Evolutionary conservation across 2,113 vertebrate species (phyloP).

Genomic region (Hemichromis elongatus): DNA sequence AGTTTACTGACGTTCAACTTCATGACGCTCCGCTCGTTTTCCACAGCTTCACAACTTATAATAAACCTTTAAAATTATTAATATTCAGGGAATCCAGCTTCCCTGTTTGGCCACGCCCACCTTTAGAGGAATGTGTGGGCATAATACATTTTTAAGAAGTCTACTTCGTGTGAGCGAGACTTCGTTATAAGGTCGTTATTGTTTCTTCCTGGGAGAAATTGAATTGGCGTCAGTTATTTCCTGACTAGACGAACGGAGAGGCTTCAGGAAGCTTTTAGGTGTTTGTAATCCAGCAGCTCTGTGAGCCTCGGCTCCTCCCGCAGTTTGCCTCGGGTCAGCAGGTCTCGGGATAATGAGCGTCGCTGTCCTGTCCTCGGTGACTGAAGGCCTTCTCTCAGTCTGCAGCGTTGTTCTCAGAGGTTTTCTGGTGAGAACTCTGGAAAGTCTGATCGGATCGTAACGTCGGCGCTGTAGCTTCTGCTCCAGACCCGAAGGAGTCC

Average conservation of each 20-base stretch:
- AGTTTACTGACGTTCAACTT: not conserved
- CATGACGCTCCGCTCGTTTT: not conserved
- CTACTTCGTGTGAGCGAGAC: accelerated
- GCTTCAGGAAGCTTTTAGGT: not conserved
- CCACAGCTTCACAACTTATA: not conserved
- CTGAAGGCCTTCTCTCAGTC: not conserved
- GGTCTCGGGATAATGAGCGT: not conserved
- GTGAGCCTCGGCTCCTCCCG: not conserved
- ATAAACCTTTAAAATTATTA: not conserved
- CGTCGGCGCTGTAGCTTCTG: not conserved
- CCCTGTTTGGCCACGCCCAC: not conserved
- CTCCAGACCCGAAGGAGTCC: not conserved
- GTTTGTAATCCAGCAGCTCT: not conserved
- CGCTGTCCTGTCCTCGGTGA: not conserved
- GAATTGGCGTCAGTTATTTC: not conserved
- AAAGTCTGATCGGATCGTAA: not conserved
- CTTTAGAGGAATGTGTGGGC: not conserved
- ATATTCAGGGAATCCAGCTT: not conserved
- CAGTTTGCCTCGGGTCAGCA: not conserved
- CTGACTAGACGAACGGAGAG: not conserved
- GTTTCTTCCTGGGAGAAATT: not conserved
- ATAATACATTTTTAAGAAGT: accelerated
- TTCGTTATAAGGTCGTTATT: not conserved
- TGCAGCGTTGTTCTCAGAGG: not conserved
- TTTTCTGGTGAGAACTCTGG: not conserved